Percentiles rank a stretch among this genome's conserved stretches.
Evolutionary conservation across 2,888 invertebrate genomes (phyloP).

Genomic region (Tachina grossa): DNA sequence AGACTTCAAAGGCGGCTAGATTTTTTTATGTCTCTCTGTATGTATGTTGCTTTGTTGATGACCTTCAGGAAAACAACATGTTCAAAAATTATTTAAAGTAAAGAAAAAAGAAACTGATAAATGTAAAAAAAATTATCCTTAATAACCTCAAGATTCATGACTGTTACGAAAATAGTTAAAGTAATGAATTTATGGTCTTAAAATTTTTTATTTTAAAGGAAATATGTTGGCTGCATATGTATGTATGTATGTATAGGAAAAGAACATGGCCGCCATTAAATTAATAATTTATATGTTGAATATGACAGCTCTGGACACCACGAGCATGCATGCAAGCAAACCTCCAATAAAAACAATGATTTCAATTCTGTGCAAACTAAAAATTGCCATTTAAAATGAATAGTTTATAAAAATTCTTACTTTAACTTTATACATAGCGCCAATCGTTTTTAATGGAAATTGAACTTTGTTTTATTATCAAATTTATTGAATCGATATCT

Average conservation of each 20-base stretch:
- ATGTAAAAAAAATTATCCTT: conserved; percentile 34
- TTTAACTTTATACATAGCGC: too few species aligned
- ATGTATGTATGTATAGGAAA: not conserved
- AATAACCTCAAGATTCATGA: conserved; percentile 45
- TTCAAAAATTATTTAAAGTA: not conserved
- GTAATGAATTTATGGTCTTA: conserved; percentile 35
- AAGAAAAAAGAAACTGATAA: conserved; percentile 2
- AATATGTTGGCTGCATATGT: not conserved
- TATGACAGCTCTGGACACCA: not conserved
- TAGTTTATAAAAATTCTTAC: too few species aligned
- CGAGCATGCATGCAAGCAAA: not conserved
- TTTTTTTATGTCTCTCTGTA: not conserved
- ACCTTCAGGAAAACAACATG: conserved; percentile 55
- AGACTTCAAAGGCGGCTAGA: conserved; percentile 65
- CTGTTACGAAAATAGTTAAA: conserved; percentile 35
- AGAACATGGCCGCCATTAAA: not conserved
- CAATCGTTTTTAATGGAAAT: too few species aligned
- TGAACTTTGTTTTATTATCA: too few species aligned
- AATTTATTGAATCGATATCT: too few species aligned
- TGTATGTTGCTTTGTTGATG: conserved; percentile 49
- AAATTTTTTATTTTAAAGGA: conserved; percentile 1
- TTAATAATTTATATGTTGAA: conserved; percentile 6
- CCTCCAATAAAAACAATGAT: not conserved
- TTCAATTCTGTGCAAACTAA: not conserved
- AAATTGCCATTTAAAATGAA: not conserved